These are phyloP conservation scores for Drosophila silvestris DNA, from an alignment of 2,888 invertebrate genomes.

Conservation along the genomic window DNA sequence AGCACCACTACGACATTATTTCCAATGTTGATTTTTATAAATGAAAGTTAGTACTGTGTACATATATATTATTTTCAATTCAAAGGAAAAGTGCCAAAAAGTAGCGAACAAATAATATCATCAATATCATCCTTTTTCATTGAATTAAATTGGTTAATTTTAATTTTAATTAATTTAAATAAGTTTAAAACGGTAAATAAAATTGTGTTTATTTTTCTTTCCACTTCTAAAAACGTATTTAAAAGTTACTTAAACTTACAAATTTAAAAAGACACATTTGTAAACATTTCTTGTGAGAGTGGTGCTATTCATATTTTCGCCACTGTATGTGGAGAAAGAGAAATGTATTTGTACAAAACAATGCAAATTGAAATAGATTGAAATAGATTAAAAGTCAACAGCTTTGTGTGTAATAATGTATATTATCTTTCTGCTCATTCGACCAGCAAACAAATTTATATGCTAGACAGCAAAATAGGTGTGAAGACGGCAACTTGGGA, in stretches of 20 bases:
- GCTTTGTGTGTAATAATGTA: neutral
- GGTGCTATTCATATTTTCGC: neutral
- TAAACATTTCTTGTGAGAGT: neutral
- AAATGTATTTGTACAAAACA: neutral
- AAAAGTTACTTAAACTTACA: neutral
- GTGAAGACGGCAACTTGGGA: neutral
- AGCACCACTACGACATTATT: neutral
- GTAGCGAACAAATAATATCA: too few relatives aligned
- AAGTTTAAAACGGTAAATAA: neutral
- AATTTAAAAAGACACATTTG: neutral
- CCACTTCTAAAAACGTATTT: neutral
- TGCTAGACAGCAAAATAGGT: neutral
- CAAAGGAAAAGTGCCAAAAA: too few relatives aligned
- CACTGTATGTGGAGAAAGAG: neutral
- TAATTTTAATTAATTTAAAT: neutral
- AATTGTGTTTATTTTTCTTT: neutral
- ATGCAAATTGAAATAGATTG: neutral
- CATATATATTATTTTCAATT: too few relatives aligned
- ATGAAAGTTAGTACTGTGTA: too few relatives aligned
- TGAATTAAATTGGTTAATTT: neutral
- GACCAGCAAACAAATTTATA: neutral
- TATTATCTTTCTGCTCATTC: neutral
- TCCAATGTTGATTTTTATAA: too few relatives aligned
- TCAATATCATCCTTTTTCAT: too few relatives aligned
- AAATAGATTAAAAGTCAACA: neutral